phyloP scores from a whole-genome alignment of 2,113 vertebrate genomes.

The Oceanodroma tethys region DNA sequence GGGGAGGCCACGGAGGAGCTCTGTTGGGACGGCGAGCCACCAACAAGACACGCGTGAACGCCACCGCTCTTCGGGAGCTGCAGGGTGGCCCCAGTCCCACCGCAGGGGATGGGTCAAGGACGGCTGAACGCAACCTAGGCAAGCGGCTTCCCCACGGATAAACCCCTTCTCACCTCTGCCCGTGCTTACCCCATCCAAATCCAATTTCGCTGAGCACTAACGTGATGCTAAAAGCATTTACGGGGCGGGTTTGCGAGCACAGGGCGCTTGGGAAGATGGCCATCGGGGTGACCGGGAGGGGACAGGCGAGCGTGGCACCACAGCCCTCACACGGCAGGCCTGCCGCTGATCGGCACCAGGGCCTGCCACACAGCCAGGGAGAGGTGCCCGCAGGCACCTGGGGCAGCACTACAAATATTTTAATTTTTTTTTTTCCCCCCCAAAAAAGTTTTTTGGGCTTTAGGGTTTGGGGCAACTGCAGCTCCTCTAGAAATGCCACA shows the following conservation, averaged over 20 bases:
- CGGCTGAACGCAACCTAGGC: neutral
- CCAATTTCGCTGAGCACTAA: fast-evolving
- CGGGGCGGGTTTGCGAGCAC: fast-evolving
- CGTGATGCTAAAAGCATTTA: neutral
- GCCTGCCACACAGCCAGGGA: neutral
- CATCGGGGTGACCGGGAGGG: fast-evolving
- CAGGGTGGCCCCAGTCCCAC: fast-evolving
- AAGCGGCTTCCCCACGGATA: neutral
- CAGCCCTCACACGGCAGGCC: neutral
- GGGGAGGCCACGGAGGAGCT: neutral
- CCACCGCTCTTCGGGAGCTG: fast-evolving
- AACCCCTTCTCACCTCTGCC: neutral
- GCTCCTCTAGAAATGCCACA: fast-evolving
- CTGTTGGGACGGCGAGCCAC: fast-evolving
- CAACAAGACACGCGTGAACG: fast-evolving
- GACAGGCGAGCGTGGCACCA: neutral
- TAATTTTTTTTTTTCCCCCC: neutral
- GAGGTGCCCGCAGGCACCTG: fast-evolving
- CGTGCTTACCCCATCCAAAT: neutral
- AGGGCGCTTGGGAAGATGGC: neutral
- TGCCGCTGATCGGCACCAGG: fast-evolving
- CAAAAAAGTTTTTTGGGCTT: neutral
- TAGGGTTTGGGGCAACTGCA: fast-evolving
- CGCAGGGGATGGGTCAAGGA: too few species aligned
- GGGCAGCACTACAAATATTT: neutral